A percentile compares a stretch with the other conserved stretches of the same genome.
These are phyloP conservation scores for Falcunculus frontatus DNA, from an alignment of 2,113 vertebrate species.

Conservation along the genomic window DNA sequence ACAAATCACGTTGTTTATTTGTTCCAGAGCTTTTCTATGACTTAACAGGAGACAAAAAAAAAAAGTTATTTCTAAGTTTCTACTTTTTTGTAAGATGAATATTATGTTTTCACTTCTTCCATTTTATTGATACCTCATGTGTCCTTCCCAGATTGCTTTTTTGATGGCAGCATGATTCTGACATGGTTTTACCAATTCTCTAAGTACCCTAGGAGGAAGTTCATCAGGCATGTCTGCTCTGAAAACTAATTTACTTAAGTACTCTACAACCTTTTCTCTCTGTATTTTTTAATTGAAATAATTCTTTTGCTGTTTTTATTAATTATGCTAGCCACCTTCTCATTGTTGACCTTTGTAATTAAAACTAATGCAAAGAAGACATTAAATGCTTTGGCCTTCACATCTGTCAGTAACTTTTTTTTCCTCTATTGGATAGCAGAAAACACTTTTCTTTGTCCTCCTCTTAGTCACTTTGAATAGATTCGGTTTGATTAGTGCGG, in stretches of 20 bases:
- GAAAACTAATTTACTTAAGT: slow-evolving; percentile 41
- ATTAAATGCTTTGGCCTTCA: not conserved
- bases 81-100: not conserved
- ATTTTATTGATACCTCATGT: not conserved
- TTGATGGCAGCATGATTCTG: not conserved
- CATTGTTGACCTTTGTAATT: slow-evolving; percentile 35
- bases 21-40: not conserved
- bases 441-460: not conserved
- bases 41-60: not conserved
- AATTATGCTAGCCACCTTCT: not conserved
- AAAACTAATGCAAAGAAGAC: not conserved
- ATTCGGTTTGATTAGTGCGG: not conserved
- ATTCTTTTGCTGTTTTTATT: not conserved
- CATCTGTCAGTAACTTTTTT: not conserved
- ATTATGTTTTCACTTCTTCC: not conserved
- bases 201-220: not conserved
- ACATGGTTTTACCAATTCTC: not conserved
- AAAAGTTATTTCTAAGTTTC: not conserved
- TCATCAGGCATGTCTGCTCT: not conserved
- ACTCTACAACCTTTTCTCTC: not conserved
- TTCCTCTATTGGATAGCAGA: not conserved
- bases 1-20: not conserved
- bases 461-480: not conserved
- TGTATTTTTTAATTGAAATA: not conserved
- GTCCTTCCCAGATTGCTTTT: not conserved